Percentiles rank a stretch among this genome's conserved stretches.
Evolutionary conservation across 2,888 invertebrate genomes (phyloP).

Genomic region (Brenthis ino): DNA sequence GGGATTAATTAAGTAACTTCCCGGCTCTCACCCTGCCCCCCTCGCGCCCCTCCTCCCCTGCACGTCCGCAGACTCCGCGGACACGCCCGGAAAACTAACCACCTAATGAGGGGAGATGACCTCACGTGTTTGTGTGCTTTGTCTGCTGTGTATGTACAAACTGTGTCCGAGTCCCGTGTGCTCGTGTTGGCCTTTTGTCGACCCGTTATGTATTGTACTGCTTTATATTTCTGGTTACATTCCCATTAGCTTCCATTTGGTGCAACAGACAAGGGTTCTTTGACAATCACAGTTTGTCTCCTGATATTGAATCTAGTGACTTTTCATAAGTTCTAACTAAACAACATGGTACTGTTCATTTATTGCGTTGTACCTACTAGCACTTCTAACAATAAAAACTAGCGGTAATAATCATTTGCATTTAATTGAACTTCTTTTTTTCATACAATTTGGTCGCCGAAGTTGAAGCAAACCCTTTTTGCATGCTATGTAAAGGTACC

Average conservation of each 20-base stretch:
- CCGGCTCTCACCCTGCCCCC: slow-evolving; percentile 59
- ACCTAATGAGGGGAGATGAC: slow-evolving; percentile 83
- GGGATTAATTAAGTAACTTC: slow-evolving; percentile 82
- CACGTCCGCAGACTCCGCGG: slow-evolving; percentile 74
- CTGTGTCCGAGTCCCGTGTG: slow-evolving; percentile 55
- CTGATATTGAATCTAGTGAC: slow-evolving; percentile 20
- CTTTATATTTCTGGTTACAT: slow-evolving; percentile 32
- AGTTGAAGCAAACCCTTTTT: too few species aligned
- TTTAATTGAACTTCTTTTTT: too few species aligned
- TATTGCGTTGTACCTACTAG: too few species aligned
- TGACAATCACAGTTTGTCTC: slow-evolving; percentile 18
- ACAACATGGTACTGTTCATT: neutral
- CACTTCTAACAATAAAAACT: too few species aligned
- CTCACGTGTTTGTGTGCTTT: slow-evolving; percentile 75
- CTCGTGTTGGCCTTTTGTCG: slow-evolving; percentile 72
- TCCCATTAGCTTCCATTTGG: slow-evolving; percentile 41
- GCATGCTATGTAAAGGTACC: too few species aligned
- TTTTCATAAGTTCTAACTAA: slow-evolving; percentile 3
- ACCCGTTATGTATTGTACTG: slow-evolving; percentile 60
- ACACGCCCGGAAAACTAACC: slow-evolving; percentile 83
- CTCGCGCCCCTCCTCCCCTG: slow-evolving; percentile 55
- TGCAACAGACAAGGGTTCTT: slow-evolving; percentile 27
- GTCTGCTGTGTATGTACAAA: slow-evolving; percentile 58
- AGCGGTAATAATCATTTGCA: too few species aligned
- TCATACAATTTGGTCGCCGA: too few species aligned